Evolutionary conservation across 2,888 invertebrate genomes (phyloP).

Genomic region (Catocala nupta): DNA sequence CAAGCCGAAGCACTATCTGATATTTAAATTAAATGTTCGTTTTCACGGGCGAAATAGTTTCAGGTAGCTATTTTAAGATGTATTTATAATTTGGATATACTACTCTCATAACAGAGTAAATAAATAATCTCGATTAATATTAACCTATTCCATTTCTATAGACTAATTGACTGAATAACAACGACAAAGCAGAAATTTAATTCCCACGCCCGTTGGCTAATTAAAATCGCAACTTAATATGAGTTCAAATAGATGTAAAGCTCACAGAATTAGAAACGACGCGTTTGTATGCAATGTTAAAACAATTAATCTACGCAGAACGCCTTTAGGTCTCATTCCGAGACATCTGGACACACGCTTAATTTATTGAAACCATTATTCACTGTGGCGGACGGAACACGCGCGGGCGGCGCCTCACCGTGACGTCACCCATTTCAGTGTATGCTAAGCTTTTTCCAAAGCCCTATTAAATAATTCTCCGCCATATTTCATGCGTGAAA

Average conservation of each 20-base stretch:
- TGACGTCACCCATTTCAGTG: conserved; percentile 62
- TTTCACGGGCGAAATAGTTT: too few relatives aligned
- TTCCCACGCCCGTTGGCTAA: too few relatives aligned
- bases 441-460: conserved; percentile 54
- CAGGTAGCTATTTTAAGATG: too few relatives aligned
- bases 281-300: conserved; percentile 22
- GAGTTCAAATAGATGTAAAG: not conserved
- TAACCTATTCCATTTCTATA: too few relatives aligned
- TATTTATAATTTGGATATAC: too few relatives aligned
- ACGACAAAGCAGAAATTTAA: not conserved
- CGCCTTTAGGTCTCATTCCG: conserved; percentile 53
- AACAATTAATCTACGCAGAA: conserved; percentile 62
- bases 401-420: conserved; percentile 45
- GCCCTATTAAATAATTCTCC: conserved; percentile 49
- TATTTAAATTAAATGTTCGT: too few relatives aligned
- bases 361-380: conserved; percentile 72
- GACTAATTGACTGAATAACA: too few relatives aligned
- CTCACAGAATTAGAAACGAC: conserved; percentile 10
- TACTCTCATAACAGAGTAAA: too few relatives aligned
- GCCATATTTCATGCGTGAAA: conserved; percentile 43
- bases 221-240: too few relatives aligned
- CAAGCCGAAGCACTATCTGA: too few relatives aligned
- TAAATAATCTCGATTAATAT: too few relatives aligned
- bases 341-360: conserved; percentile 66
- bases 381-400: conserved; percentile 42